Conservation (phyloP, 2,888 invertebrate genomes). For the Oligia latruncula region DNA sequence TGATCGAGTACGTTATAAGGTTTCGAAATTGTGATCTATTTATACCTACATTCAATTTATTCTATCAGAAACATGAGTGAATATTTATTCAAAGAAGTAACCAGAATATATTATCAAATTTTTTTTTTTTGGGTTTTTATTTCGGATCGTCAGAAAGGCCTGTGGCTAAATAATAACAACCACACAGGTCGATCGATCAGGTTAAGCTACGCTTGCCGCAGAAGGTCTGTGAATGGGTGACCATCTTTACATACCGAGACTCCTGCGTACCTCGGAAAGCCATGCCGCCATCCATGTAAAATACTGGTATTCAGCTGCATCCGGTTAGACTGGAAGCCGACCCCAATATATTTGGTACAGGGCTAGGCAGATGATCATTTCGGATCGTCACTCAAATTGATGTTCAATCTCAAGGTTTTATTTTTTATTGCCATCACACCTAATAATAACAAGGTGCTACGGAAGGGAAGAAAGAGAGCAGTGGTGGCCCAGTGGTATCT, state of each 20-base stretch:
- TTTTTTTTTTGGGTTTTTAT: not conserved
- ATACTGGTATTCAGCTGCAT: too few relatives aligned
- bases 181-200: too few relatives aligned
- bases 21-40: conserved; percentile 24
- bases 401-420: not conserved
- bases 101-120: not conserved
- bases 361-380: not conserved
- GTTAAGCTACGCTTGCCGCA: too few relatives aligned
- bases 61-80: conserved; percentile 1
- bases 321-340: too few relatives aligned
- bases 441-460: not conserved
- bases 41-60: conserved; percentile 14
- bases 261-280: too few relatives aligned
- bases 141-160: not conserved
- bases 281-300: too few relatives aligned
- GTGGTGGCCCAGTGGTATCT: not conserved
- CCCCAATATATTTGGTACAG: too few relatives aligned
- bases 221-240: too few relatives aligned
- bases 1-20: conserved; percentile 24
- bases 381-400: not conserved
- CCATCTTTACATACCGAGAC: too few relatives aligned
- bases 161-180: too few relatives aligned
- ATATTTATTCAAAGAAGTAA: not conserved
- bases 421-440: not conserved
- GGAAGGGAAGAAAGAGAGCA: not conserved